These are phyloP conservation scores for Melangyna quadrimaculata DNA, from an alignment of 2,888 invertebrate species.

Conservation along the genomic window DNA sequence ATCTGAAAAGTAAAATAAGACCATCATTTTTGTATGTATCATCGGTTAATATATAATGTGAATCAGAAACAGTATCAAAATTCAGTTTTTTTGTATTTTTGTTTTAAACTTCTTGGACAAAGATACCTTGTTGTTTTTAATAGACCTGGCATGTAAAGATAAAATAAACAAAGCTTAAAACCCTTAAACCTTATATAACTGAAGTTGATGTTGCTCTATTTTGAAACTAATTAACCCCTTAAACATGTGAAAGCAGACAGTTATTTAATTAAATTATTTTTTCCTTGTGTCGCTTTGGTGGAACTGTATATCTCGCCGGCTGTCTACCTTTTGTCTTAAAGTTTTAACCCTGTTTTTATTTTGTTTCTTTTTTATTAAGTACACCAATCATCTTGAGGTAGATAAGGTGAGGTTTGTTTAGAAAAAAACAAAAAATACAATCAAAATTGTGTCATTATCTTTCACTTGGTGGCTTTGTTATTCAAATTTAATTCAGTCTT, in stretches of 20 bases:
- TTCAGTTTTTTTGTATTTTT: not conserved
- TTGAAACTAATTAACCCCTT: slow-evolving; percentile 3
- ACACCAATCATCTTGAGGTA: not conserved
- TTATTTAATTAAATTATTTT: not conserved
- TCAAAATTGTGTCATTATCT: not conserved
- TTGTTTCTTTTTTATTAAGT: too few species aligned
- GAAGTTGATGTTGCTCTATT: slow-evolving; percentile 7
- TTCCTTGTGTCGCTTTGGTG: not conserved
- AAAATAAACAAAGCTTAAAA: not conserved
- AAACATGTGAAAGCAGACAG: not conserved
- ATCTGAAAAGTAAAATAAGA: not conserved
- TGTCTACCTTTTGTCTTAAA: slow-evolving; percentile 10
- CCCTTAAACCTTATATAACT: not conserved
- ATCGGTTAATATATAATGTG: not conserved
- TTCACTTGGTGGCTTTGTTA: not conserved
- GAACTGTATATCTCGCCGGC: not conserved
- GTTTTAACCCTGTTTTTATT: not conserved
- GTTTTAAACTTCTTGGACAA: not conserved
- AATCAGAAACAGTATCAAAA: not conserved
- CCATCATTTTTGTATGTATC: not conserved
- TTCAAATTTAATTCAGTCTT: not conserved
- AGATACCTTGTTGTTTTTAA: not conserved
- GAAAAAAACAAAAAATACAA: not conserved
- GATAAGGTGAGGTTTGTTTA: not conserved
- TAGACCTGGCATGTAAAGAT: not conserved